Evolutionary conservation across 2,888 invertebrate species (phyloP), one percentile per base, ranked within the genome.

Genomic region (Dasysyrphus tricinctus): DNA sequence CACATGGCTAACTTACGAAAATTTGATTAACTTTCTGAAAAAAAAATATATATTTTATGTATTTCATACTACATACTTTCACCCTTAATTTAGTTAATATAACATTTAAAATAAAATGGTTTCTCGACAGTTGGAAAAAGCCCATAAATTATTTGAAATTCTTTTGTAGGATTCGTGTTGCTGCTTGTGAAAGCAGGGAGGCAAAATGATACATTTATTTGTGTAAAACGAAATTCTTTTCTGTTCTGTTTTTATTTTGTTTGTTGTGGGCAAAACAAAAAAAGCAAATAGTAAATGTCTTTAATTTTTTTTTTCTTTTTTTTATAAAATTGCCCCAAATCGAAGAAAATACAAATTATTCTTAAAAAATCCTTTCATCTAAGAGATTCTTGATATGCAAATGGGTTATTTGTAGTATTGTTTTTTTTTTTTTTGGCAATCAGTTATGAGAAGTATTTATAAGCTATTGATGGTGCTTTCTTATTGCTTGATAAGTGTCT

Each of bases 51-150:
- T 24, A 24, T 24, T 24, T 24, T 80, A 67, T 84, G 76, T 80
- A 24, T 24, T 24, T 24, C 3, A 24, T 24, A 24, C 24, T 24
- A 56, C 70, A 12, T 5, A 37, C 19, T 37, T 37, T 37, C 19
- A 59, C 11, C 78, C 54, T 32, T 56, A 32, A 59, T 42, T 44
- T 70, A 65, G 54, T 70, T 70, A 6, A 54, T 70, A 69, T 57
- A 42, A 12, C 49, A 63, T 65, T 72, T 81, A 72, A 72, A 82
- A 73, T 63, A 56, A 51, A 82, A 73, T 37, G 44, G 57, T 12
- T 65, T 5, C 65, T 49, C 49, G 65, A 65, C 47, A 49, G 44
- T 49, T 47, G 32, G 5, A 49, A 44, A 47, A 34, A 34, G 0
- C 47, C 4, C 34, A 65, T 65, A 47, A 65, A 47, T 65, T 49